These are phyloP conservation scores for Nasonia longicornis DNA, from an alignment of 1,140 invertebrate genomes.

Conservation along the genomic window DNA sequence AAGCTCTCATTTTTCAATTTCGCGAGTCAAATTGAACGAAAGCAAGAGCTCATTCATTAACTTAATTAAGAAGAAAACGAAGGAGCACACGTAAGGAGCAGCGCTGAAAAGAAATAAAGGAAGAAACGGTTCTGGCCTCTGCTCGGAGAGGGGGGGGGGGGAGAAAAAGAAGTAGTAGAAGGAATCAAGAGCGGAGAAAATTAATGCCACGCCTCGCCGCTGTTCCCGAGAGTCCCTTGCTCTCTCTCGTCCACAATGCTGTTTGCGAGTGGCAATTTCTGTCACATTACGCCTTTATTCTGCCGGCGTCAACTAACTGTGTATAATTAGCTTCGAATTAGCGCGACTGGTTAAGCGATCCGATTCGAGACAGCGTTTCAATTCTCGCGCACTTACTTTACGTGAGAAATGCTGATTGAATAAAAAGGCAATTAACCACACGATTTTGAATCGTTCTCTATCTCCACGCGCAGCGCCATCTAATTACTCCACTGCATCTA, in stretches of 20 bases:
- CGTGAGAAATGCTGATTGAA: too few relatives aligned
- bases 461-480: too few relatives aligned
- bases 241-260: background rate
- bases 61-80: constrained; percentile 18
- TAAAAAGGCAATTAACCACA: too few relatives aligned
- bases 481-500: too few relatives aligned
- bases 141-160: too few relatives aligned
- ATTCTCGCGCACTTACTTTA: too few relatives aligned
- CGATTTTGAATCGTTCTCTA: background rate
- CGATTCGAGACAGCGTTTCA: too few relatives aligned
- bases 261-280: background rate
- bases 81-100: background rate
- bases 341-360: too few relatives aligned
- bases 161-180: background rate
- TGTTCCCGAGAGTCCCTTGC: too few relatives aligned
- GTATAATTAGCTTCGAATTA: background rate
- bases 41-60: background rate
- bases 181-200: background rate
- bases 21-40: constrained; percentile 13
- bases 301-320: background rate
- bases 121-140: background rate
- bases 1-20: constrained; percentile 23
- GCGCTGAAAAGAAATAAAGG: background rate
- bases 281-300: background rate
- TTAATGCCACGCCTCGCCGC: background rate